Conservation (phyloP, 2,797 vertebrate genomes). For the Acrocephalus scirpaceus region DNA sequence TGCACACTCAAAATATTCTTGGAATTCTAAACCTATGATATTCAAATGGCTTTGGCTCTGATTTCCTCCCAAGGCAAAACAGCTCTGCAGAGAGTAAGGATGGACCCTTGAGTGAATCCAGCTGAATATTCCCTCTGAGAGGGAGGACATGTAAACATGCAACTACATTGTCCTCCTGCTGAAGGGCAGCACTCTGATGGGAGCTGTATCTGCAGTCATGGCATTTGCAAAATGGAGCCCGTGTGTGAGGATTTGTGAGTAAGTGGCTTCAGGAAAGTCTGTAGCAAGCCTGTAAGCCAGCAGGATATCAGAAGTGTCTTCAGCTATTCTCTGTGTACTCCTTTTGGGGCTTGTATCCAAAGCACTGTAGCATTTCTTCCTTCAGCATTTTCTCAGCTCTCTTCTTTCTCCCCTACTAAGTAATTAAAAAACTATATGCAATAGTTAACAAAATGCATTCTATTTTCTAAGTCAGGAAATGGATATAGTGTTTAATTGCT, state of each 20-base stretch:
- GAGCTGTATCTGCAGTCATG: conserved; percentile 17
- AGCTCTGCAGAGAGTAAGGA: neutral
- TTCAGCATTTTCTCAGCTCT: neutral
- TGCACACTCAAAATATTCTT: neutral
- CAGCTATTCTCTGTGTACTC: neutral
- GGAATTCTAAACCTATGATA: neutral
- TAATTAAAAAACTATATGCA: conserved; percentile 24
- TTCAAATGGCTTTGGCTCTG: neutral
- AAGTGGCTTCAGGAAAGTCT: conserved; percentile 6
- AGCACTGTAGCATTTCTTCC: neutral
- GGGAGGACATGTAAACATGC: neutral
- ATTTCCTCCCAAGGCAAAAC: neutral
- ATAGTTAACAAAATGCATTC: conserved; percentile 17
- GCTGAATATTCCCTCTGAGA: neutral
- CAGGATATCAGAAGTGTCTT: neutral
- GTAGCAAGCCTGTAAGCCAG: neutral
- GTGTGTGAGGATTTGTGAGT: conserved; percentile 13
- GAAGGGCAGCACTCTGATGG: conserved; percentile 16
- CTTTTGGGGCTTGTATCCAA: neutral
- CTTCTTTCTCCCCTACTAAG: conserved; percentile 19
- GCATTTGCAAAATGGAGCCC: conserved; percentile 29
- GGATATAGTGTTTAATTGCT: neutral
- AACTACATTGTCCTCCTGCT: neutral
- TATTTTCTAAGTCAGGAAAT: neutral
- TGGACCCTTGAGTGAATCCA: neutral